phyloP scores from a whole-genome alignment of 2,888 invertebrate genomes.

The Mesochorus sp. region DNA sequence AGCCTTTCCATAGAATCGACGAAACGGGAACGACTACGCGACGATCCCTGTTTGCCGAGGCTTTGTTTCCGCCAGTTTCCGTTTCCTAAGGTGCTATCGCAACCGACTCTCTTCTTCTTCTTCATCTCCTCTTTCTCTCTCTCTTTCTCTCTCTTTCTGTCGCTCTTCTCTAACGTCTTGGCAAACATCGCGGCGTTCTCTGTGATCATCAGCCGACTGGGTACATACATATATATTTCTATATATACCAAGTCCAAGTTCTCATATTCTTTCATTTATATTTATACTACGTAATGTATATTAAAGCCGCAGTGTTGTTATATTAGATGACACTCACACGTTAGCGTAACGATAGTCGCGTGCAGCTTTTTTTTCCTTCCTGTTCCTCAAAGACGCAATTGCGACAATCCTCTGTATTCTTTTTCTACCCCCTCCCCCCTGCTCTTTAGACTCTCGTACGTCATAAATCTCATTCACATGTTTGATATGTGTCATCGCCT shows the following conservation, averaged over 20 bases:
- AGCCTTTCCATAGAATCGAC: slow-evolving; percentile 49
- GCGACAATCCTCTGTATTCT: slow-evolving; percentile 7
- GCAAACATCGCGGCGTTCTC: slow-evolving; percentile 80
- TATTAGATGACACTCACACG: slow-evolving; percentile 25
- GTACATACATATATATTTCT: too few species aligned
- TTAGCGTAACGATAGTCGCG: slow-evolving; percentile 52
- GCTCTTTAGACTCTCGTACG: not conserved
- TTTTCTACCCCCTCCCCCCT: not conserved
- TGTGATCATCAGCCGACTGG: slow-evolving; percentile 59
- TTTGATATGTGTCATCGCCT: slow-evolving; percentile 45
- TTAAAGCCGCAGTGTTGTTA: not conserved
- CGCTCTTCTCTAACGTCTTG: slow-evolving; percentile 43
- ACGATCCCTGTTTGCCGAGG: slow-evolving; percentile 75
- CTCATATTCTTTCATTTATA: slow-evolving; percentile 10
- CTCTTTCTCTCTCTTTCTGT: slow-evolving; percentile 64
- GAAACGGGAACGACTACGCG: slow-evolving; percentile 40
- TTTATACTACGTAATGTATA: not conserved
- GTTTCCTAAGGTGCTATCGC: slow-evolving; percentile 74
- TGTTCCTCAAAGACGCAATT: not conserved
- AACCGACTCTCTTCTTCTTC: slow-evolving; percentile 20
- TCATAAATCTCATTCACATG: slow-evolving; percentile 39
- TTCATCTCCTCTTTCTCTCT: slow-evolving; percentile 46
- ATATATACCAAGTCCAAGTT: slow-evolving; percentile 30
- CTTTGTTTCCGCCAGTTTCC: slow-evolving; percentile 82
- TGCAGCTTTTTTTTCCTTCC: slow-evolving; percentile 39